phyloP scores from a whole-genome alignment of 2,797 vertebrate species.

The Poeciliopsis presidionis region DNA sequence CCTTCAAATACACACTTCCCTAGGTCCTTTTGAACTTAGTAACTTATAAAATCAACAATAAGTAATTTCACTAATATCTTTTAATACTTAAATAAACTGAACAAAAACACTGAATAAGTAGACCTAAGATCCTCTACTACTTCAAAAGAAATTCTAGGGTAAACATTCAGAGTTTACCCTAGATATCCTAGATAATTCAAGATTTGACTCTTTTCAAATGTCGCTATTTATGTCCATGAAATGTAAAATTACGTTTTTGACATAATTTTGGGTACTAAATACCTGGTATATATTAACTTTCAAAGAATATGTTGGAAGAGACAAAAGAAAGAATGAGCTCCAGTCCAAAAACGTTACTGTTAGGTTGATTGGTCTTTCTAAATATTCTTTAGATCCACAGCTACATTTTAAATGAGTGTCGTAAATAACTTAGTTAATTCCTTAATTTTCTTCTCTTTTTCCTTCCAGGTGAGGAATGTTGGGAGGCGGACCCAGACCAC shows the following conservation, averaged over 20 bases:
- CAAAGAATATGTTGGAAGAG: background rate
- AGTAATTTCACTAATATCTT: background rate
- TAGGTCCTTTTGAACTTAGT: background rate
- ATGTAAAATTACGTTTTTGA: background rate
- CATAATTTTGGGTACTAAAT: background rate
- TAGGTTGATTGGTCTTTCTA: no score
- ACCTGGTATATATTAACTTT: background rate
- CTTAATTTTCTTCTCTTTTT: background rate
- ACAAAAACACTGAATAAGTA: background rate
- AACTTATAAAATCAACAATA: background rate
- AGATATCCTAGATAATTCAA: background rate
- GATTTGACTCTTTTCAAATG: background rate
- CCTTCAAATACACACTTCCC: background rate
- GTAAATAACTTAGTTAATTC: background rate
- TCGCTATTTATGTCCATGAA: background rate
- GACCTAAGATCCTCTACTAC: background rate
- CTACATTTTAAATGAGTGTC: background rate
- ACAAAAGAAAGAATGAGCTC: background rate
- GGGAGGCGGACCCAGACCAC: conserved; percentile 85
- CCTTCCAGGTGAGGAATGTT: conserved; percentile 81
- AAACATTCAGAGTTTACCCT: background rate
- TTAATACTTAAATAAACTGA: background rate
- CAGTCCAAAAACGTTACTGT: no score
- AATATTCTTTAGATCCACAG: background rate
- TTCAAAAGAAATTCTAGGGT: background rate